Evolutionary conservation across 1,140 invertebrate species (phyloP), one percentile per base, ranked within the genome.

Genomic region (Meloidogyne hapla): DNA sequence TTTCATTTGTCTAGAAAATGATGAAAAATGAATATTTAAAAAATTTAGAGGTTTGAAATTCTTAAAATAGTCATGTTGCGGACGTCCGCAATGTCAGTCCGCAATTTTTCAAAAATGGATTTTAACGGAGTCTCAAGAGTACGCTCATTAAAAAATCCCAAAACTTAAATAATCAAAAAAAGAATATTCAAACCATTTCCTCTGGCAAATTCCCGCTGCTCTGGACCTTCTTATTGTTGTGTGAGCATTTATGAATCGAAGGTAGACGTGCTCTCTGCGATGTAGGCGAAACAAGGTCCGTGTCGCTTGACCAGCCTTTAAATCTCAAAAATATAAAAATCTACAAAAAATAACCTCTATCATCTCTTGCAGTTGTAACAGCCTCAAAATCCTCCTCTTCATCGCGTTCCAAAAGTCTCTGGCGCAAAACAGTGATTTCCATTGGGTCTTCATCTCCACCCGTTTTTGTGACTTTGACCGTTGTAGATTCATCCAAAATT

Each of bases 401-500:
- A 33, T 83, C 68, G 9, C 42, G 66, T 25, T 70, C 28, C 23
- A 80, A 65, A 64, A 77, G 33, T 38, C 66, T 40, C 48, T 38
- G 25, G 9, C 80, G 80, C n/a, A 63, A 67, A 65, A 83, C 69
- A n/a, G 45, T 56, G 40, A 83, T 81, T 71, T 83, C 82, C 28
- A 83, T 40, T 2, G 81, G 81, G 26, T 79, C 83, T 45, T 64
- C 67, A 13, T 72, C 65, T 8, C 40, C 40, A 12, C 76, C 83
- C 8, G 72, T 76, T 33, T 84, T 81, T 21, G 64, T 76, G 38
- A 84, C 79, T 56, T 82, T 73, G 18, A 83, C 80, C 0, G 82
- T 75, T 12, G 83, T 83, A n/a, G 79, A 82, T 25, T 83, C 81
- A 69, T 83, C 81, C 28, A 83, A 40, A 12, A 83, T 61, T 23